Conservation (phyloP, 2,888 invertebrate species). For the Synanthedon vespiformis region DNA sequence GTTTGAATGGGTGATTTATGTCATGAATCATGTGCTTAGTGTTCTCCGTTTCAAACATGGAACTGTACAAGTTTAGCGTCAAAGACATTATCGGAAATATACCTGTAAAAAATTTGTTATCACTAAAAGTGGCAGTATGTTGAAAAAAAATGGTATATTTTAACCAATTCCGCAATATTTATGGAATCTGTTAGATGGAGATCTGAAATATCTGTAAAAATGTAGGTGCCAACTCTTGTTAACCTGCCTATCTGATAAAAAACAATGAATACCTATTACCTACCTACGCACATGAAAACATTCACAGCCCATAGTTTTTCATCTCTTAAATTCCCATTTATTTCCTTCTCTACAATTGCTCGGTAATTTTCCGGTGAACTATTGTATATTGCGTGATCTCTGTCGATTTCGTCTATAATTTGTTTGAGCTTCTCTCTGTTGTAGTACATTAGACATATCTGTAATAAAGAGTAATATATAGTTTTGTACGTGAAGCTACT, state of each 20-base stretch:
- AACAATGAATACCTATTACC: conserved; percentile 2
- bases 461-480: conserved; percentile 3
- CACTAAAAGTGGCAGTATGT: too few relatives aligned
- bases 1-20: conserved; percentile 19
- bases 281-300: conserved; percentile 17
- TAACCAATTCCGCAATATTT: too few relatives aligned
- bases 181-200: too few relatives aligned
- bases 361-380: conserved; percentile 12
- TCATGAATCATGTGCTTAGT: conserved; percentile 40
- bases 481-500: too few relatives aligned
- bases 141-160: too few relatives aligned
- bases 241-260: too few relatives aligned
- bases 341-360: conserved; percentile 2
- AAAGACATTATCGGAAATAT: conserved; percentile 30
- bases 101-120: background rate
- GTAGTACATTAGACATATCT: conserved; percentile 32
- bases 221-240: too few relatives aligned
- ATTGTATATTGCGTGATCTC: conserved; percentile 24
- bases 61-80: conserved; percentile 20
- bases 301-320: conserved; percentile 27
- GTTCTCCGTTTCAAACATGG: conserved; percentile 15
- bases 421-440: conserved; percentile 17
- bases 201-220: too few relatives aligned
- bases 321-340: conserved; percentile 1
- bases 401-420: conserved; percentile 31